Evolutionary conservation across 2,113 vertebrate genomes (phyloP).

Genomic region (Tetrao urogallus): DNA sequence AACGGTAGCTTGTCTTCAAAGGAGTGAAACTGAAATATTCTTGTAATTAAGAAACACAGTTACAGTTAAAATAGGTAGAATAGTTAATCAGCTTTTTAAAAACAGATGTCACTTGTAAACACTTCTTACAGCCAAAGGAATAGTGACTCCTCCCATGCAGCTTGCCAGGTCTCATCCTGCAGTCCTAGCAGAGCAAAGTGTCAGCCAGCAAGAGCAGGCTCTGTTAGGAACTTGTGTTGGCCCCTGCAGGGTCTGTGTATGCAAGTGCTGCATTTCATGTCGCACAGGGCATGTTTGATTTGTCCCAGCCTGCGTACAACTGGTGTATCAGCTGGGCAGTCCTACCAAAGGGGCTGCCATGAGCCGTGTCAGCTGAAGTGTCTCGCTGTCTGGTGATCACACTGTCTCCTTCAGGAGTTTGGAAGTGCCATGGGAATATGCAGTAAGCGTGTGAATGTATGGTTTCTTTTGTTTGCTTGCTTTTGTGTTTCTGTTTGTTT

Average conservation of each 20-base stretch:
- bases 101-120: neutral
- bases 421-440: constrained; percentile 69
- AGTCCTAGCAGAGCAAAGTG: neutral
- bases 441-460: neutral
- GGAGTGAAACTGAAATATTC: constrained; percentile 12
- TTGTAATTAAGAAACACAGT: constrained; percentile 22
- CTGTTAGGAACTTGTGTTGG: neutral
- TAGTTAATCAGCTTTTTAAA: constrained; percentile 34
- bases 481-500: neutral
- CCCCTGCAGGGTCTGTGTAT: neutral
- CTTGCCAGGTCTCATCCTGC: neutral
- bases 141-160: neutral
- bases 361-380: neutral
- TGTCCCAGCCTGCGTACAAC: constrained; percentile 49
- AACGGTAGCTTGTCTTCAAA: neutral
- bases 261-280: neutral
- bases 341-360: constrained; percentile 21
- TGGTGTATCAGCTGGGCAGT: neutral
- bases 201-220: neutral
- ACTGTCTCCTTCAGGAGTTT: constrained; percentile 75
- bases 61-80: neutral
- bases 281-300: constrained; percentile 26
- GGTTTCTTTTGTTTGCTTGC: neutral
- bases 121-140: neutral
- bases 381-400: constrained; percentile 49